Base-by-base conservation (phyloP, 2,888 invertebrate genomes). In the Eubasilissa splendida region DNA sequence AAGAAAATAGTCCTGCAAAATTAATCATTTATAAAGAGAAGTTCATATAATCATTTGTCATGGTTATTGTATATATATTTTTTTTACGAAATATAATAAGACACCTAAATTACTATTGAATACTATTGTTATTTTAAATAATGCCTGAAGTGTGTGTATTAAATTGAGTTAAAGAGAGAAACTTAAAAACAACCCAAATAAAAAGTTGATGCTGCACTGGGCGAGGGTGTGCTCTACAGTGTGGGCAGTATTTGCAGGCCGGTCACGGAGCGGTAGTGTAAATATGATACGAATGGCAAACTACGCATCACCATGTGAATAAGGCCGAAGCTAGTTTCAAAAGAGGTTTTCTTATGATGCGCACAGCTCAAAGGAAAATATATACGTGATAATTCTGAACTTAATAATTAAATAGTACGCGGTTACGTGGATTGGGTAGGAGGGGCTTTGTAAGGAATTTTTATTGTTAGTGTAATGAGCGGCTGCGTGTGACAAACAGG, bases 261-360 rank as follows among this genome's bases (percentile, higher is more conserved):
- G 71, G 60, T 77, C 77, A 77, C 77, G 77, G 33, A 77, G 12
- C 53, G 42, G 42, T n/a, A 31, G 68, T 68, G 52, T 68, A 66
- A 77, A 60, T 60, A 71, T 71, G 70, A 60, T n/a, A 33, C 22
- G 9, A 71, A 60, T 70, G 71, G 77, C 54, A 22, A 77, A 71
- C 53, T 77, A 77, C 77, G 71, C 70, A 71, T 33, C 70, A 14
- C n/a, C 58, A 54, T 14, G 31, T 73, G 54, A 68, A 68, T 54
- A 54, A 56, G 56, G 58, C 33, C 56, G 5, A 58, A 56, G 52
- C 22, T 53, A 22, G 53, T 73, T 58, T 58, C 33, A n/a, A 31
- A 12, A 33, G 71, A 31, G 11, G 58, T 56, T 58, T 58, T 58
- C 58, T 0, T 3, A 52, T 4, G 31, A n/a, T 0, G 71, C 54